A percentile compares a stretch with the other conserved stretches of the same genome.
Conservation (phyloP, 2,888 invertebrate species). For the Stenotaenia linearis region DNA sequence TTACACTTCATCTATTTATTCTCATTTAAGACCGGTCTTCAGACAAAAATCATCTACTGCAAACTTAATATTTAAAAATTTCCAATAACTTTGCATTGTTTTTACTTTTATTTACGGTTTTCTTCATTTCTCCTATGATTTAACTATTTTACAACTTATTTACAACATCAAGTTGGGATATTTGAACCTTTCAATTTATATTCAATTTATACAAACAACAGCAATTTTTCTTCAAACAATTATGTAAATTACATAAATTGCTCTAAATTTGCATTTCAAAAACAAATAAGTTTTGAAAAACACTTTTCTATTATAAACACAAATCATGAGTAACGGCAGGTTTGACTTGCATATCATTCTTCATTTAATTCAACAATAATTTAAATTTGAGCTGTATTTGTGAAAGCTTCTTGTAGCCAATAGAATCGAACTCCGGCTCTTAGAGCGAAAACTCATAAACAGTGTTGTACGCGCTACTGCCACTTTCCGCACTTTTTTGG, state of each 20-base stretch:
- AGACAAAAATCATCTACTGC: no score
- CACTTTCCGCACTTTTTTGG: no score
- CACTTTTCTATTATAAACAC: no score
- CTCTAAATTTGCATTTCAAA: background rate
- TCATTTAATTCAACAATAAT: background rate
- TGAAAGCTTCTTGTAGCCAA: slow-evolving; percentile 1
- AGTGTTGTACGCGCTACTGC: no score
- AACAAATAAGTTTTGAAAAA: background rate
- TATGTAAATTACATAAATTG: background rate
- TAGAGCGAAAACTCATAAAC: no score
- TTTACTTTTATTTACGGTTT: background rate
- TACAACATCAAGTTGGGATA: background rate
- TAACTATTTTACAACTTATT: background rate
- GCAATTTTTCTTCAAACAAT: background rate
- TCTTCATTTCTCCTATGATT: background rate
- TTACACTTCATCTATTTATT: no score
- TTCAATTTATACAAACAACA: background rate
- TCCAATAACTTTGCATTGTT: background rate
- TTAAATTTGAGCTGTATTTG: background rate
- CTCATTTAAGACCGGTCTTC: no score
- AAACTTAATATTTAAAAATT: no score
- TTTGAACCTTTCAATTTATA: no score
- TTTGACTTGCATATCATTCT: background rate
- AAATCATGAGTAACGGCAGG: background rate
- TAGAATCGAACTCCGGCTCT: background rate